phyloP scores from a whole-genome alignment of 2,888 invertebrate species.

The Drosophila pseudotalamancana region DNA sequence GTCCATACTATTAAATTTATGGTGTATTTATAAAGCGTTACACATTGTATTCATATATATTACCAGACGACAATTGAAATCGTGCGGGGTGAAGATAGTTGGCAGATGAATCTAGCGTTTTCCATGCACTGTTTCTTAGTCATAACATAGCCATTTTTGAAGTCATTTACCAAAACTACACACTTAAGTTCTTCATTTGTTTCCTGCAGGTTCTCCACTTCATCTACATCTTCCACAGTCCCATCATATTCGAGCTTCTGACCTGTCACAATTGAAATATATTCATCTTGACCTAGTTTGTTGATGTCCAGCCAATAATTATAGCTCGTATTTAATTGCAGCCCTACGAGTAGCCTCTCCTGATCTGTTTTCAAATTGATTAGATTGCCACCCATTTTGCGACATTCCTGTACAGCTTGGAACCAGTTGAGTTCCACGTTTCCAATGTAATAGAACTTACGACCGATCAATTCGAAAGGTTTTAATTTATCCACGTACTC shows the following conservation, averaged over 20 bases:
- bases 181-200: slow-evolving; percentile 8
- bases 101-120: slow-evolving; percentile 23
- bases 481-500: neutral
- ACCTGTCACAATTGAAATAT: slow-evolving; percentile 34
- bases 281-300: slow-evolving; percentile 33
- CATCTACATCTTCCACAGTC: neutral
- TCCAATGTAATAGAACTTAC: slow-evolving; percentile 27
- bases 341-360: slow-evolving; percentile 8
- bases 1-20: too few species aligned
- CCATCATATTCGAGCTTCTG: slow-evolving; percentile 3
- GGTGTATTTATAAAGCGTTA: too few species aligned
- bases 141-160: slow-evolving; percentile 28
- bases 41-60: too few species aligned
- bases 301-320: slow-evolving; percentile 40
- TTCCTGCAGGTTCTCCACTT: neutral
- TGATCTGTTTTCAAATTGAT: slow-evolving; percentile 9
- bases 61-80: slow-evolving; percentile 40
- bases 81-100: slow-evolving; percentile 22
- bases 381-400: slow-evolving; percentile 19
- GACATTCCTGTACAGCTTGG: slow-evolving; percentile 40
- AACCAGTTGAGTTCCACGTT: slow-evolving; percentile 28
- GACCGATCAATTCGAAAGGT: slow-evolving; percentile 25
- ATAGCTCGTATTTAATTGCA: neutral
- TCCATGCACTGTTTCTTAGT: slow-evolving; percentile 10
- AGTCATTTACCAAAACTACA: slow-evolving; percentile 14